A percentile compares a stretch with the other conserved stretches of the same genome.
These are phyloP conservation scores for Notocelia uddmanniana DNA, from an alignment of 2,888 invertebrate genomes.

Conservation along the genomic window DNA sequence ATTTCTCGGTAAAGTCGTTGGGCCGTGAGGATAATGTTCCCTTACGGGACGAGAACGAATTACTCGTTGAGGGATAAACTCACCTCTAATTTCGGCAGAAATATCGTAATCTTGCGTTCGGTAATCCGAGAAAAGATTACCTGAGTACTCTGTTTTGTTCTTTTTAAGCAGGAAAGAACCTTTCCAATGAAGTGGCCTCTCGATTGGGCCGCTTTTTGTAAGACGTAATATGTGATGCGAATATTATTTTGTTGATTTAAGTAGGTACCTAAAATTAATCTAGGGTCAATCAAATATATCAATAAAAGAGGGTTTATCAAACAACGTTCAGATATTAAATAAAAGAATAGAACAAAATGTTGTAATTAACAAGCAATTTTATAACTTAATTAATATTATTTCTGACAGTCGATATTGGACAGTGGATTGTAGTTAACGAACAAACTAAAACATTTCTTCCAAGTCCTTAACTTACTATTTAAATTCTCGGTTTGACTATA, in stretches of 20 bases:
- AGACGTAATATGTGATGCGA: constrained; percentile 24
- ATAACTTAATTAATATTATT: too few species aligned
- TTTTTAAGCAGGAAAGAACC: constrained; percentile 45
- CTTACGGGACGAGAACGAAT: constrained; percentile 77
- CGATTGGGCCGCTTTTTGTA: constrained; percentile 32
- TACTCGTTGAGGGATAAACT: constrained; percentile 82
- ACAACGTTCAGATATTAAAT: not conserved
- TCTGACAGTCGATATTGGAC: too few species aligned
- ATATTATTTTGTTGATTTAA: constrained; percentile 18
- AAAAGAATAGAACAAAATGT: not conserved
- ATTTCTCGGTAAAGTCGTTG: constrained; percentile 78
- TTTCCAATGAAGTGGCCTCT: constrained; percentile 43
- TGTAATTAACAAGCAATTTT: not conserved
- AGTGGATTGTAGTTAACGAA: too few species aligned
- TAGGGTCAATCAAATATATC: too few species aligned
- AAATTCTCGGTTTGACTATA: too few species aligned
- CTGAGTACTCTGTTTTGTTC: constrained; percentile 60
- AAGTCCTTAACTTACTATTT: too few species aligned
- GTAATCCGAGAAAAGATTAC: constrained; percentile 69
- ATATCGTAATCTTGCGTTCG: constrained; percentile 64
- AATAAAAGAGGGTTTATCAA: too few species aligned
- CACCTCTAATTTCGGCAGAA: constrained; percentile 76
- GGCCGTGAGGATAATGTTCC: constrained; percentile 78
- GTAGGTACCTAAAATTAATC: not conserved
- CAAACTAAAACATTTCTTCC: too few species aligned